Evolutionary conservation across 2,888 invertebrate species (phyloP), one percentile per base, ranked within the genome.

Genomic region (Hirtodrosophila histrioides): DNA sequence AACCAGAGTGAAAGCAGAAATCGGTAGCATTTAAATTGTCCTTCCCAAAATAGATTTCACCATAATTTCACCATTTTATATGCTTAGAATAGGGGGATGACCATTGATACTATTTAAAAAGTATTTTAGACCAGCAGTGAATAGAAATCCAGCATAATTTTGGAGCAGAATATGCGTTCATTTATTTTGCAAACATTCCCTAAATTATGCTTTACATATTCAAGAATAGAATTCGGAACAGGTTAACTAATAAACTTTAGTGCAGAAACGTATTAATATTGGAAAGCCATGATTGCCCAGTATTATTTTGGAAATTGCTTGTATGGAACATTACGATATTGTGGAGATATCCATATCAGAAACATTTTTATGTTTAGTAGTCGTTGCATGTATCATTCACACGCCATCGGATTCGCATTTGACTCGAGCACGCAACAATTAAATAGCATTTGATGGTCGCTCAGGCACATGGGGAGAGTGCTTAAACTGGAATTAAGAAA

Each of bases 341-440:
- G 3, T 10, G 39, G 50, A 40, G n/a, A 50, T 50, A 39, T 50
- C 10, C 6, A 29, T 39, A 17, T 43, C 23, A 24, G 24, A 43
- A 53, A 33, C 24, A 43, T 51, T 54, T 6, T 12, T 36, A 27
- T 45, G 35, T 45, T 43, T 48, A 12, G 8, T 40, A 41, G 29
- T 27, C 17, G 36, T 36, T 53, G 54, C 60, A 50, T 41, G 45
- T 61, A 61, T 65, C 40, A 41, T 54, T 29, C 44, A 55, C 54
- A 65, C 65, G 60, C 54, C 44, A 65, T 65, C 45, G 39, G 54
- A 44, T 29, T 55, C 44, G 33, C 31, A 62, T 55, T 36, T 45
- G 48, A 43, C 62, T 44, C 49, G 41, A 37, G 44, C 62, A 62
- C 62, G 62, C 56, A 56, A 54, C 54, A 61, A 61, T 65, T 65